These are phyloP conservation scores for Pocillopora verrucosa DNA, from an alignment of 64 coral and sea anemone species.

Conservation along the genomic window DNA sequence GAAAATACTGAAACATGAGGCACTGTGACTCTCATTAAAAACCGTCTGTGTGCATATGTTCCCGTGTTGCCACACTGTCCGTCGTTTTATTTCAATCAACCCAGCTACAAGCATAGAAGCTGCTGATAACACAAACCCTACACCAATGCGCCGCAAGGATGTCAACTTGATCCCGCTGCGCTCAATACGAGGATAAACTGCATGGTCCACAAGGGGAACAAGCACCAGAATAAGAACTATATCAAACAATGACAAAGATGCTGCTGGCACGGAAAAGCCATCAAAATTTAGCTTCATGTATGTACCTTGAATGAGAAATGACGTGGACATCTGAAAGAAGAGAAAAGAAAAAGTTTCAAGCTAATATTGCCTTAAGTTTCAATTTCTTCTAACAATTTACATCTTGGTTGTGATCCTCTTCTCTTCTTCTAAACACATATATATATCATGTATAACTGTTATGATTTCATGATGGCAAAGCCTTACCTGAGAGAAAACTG, in stretches of 20 bases:
- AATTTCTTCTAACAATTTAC: no score
- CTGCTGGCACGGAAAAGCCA: slow-evolving; percentile 46
- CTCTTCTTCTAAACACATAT: no score
- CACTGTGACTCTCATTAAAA: slow-evolving; percentile 13
- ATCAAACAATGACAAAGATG: slow-evolving; percentile 63
- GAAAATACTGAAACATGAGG: slow-evolving; percentile 40
- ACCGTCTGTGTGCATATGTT: neutral
- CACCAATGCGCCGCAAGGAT: slow-evolving; percentile 63
- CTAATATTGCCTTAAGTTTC: no score
- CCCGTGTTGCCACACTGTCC: slow-evolving; percentile 4
- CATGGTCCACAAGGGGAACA: slow-evolving; percentile 64
- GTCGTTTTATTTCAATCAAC: slow-evolving; percentile 49
- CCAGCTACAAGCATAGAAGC: slow-evolving; percentile 65
- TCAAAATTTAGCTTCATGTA: slow-evolving; percentile 65
- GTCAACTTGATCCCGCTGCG: slow-evolving; percentile 55
- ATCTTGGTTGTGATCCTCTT: no score
- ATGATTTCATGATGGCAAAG: neutral
- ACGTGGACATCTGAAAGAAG: slow-evolving; percentile 55
- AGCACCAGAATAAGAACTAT: slow-evolving; percentile 43
- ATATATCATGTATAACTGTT: no score
- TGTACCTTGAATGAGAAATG: slow-evolving; percentile 67
- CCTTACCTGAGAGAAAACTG: slow-evolving; percentile 68
- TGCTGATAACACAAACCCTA: slow-evolving; percentile 68
- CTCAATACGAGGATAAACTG: slow-evolving; percentile 53
- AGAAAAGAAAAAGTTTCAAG: neutral